Percentiles rank a stretch among this genome's conserved stretches.
These are phyloP conservation scores for Notiomystis cincta DNA, from an alignment of 2,113 vertebrate genomes.

Conservation along the genomic window DNA sequence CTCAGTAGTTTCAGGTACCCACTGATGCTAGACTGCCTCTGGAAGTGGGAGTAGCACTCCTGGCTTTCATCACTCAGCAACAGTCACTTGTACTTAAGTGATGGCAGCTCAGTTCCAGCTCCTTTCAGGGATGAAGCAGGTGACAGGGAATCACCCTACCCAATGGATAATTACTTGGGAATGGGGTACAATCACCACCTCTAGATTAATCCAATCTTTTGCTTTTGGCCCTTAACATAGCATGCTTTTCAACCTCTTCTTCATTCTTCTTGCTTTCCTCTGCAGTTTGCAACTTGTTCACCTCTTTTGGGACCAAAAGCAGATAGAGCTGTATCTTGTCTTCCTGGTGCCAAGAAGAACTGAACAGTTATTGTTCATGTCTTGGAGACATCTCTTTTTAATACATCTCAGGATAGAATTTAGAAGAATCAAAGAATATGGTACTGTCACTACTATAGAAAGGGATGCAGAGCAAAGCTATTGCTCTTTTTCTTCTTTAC, in stretches of 20 bases:
- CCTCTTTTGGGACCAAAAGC: not conserved
- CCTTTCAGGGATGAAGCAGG: not conserved
- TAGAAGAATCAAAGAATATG: not conserved
- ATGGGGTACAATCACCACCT: not conserved
- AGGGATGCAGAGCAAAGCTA: not conserved
- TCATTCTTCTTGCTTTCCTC: not conserved
- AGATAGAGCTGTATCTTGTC: not conserved
- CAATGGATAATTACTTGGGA: not conserved
- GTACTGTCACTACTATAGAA: not conserved
- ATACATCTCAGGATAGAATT: not conserved
- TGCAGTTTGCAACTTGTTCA: not conserved
- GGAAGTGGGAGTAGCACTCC: not conserved
- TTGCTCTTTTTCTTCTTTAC: not conserved
- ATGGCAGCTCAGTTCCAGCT: not conserved
- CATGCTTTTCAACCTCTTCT: not conserved
- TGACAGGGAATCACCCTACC: not conserved
- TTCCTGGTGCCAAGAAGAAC: not conserved
- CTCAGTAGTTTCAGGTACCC: not conserved
- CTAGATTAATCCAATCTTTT: not conserved
- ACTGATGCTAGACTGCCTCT: not conserved
- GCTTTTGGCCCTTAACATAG: not conserved
- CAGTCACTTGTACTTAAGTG: accelerated
- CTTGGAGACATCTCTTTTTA: not conserved
- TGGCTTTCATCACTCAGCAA: not conserved
- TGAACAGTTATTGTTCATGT: not conserved